Conservation (phyloP, 2,797 vertebrate genomes). For the Gallinago stenura region DNA sequence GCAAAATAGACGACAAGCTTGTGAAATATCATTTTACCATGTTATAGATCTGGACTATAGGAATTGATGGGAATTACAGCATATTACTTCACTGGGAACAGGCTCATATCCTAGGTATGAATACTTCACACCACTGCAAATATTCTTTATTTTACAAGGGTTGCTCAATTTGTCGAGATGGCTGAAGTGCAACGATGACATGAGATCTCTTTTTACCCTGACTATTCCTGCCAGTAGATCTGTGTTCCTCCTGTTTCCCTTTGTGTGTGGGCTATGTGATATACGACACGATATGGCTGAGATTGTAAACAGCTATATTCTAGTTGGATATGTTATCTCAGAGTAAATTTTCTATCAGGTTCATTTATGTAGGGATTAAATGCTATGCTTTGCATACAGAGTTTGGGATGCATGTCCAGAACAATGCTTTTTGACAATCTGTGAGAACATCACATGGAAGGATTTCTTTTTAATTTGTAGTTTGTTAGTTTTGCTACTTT, state of each 20-base stretch:
- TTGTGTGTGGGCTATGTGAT: background rate
- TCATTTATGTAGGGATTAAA: background rate
- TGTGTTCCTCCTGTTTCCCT: background rate
- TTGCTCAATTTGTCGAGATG: background rate
- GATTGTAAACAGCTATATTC: slow-evolving; percentile 13
- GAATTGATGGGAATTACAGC: background rate
- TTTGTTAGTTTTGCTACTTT: background rate
- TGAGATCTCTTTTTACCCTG: background rate
- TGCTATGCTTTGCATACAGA: background rate
- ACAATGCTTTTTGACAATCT: background rate
- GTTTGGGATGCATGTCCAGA: background rate
- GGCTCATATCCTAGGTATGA: background rate
- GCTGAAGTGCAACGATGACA: background rate
- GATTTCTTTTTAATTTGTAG: background rate
- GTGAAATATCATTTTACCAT: background rate
- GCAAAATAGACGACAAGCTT: background rate
- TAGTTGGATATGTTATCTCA: background rate
- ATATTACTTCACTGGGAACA: background rate
- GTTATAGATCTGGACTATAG: background rate
- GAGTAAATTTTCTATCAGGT: background rate
- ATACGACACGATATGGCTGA: background rate
- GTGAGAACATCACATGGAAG: background rate
- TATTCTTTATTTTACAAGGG: background rate
- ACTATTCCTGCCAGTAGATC: background rate
- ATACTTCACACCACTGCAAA: background rate